These are phyloP conservation scores for Carassius auratus DNA, from an alignment of 2,113 vertebrate species.

Conservation along the genomic window DNA sequence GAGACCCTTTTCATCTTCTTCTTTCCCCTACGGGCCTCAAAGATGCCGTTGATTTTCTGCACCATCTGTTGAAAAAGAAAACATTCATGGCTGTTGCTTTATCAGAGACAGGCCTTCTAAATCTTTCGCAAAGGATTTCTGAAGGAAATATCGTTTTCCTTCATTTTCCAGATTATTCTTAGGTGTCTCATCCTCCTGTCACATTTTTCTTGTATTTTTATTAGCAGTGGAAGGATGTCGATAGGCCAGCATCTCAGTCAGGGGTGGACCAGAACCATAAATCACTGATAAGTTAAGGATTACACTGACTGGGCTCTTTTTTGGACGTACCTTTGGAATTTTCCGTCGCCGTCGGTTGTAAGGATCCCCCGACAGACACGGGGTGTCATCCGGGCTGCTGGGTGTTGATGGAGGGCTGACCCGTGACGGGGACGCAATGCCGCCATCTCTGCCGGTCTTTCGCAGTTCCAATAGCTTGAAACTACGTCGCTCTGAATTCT, in stretches of 20 bases:
- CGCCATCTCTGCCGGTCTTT: slow-evolving; percentile 85
- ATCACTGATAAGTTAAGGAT: slow-evolving; percentile 31
- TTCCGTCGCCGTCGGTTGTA: slow-evolving; percentile 91
- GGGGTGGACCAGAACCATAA: slow-evolving; percentile 14
- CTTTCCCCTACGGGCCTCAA: slow-evolving; percentile 92
- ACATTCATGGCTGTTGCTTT: slow-evolving; percentile 16
- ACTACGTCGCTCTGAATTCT: slow-evolving; percentile 90
- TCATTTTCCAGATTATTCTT: neutral
- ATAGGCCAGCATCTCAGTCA: neutral
- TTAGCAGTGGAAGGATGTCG: neutral
- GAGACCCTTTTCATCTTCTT: slow-evolving; percentile 93
- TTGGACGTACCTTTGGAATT: slow-evolving; percentile 88
- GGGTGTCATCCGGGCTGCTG: slow-evolving; percentile 94
- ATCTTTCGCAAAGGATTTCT: slow-evolving; percentile 16
- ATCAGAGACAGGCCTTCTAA: slow-evolving; percentile 36
- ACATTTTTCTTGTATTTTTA: slow-evolving; percentile 5
- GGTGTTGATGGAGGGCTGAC: slow-evolving; percentile 94
- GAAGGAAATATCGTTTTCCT: slow-evolving; percentile 32
- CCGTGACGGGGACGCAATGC: slow-evolving; percentile 82
- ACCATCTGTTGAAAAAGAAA: slow-evolving; percentile 82
- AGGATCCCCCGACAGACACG: slow-evolving; percentile 88
- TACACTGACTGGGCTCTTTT: neutral
- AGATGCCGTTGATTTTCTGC: slow-evolving; percentile 92
- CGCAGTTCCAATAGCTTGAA: slow-evolving; percentile 90
- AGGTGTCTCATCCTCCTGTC: neutral